Evolutionary conservation across 2,797 vertebrate genomes (phyloP).

Genomic region (Mus caroli): DNA sequence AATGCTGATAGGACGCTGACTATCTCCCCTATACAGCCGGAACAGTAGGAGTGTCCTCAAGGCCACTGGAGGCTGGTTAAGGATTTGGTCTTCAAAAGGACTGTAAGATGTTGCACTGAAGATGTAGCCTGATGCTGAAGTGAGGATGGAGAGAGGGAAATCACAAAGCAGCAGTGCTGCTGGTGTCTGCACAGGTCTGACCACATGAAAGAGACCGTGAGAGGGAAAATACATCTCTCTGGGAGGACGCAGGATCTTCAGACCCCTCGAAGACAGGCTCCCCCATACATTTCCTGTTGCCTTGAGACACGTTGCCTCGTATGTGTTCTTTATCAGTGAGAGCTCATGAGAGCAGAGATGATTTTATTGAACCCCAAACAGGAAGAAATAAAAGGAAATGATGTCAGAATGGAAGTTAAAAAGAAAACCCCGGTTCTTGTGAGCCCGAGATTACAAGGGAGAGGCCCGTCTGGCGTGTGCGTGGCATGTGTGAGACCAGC

Average conservation of each 20-base stretch:
- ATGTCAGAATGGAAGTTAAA: background rate
- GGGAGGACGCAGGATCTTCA: background rate
- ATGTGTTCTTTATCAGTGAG: slow-evolving; percentile 1
- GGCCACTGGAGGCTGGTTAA: background rate
- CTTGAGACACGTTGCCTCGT: background rate
- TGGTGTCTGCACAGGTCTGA: background rate
- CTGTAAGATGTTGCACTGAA: slow-evolving; percentile 34
- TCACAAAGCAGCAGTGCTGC: background rate
- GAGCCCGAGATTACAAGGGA: background rate
- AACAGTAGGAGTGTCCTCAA: background rate
- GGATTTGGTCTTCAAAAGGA: slow-evolving; percentile 41
- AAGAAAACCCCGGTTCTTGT: background rate
- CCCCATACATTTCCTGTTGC: slow-evolving; percentile 19
- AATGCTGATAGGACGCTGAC: slow-evolving; percentile 7
- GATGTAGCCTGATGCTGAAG: background rate
- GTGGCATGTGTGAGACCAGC: background rate
- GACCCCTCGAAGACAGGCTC: background rate
- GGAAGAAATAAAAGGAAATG: background rate
- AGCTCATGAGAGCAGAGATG: slow-evolving; percentile 21
- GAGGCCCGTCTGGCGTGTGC: background rate
- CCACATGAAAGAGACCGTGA: slow-evolving; percentile 45
- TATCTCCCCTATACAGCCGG: slow-evolving; percentile 1
- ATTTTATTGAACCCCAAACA: background rate
- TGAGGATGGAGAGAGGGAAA: background rate
- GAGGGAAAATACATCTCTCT: background rate